Evolutionary conservation across 2,113 vertebrate species (phyloP), one percentile per base, ranked within the genome.

Genomic region (Polypterus senegalus): DNA sequence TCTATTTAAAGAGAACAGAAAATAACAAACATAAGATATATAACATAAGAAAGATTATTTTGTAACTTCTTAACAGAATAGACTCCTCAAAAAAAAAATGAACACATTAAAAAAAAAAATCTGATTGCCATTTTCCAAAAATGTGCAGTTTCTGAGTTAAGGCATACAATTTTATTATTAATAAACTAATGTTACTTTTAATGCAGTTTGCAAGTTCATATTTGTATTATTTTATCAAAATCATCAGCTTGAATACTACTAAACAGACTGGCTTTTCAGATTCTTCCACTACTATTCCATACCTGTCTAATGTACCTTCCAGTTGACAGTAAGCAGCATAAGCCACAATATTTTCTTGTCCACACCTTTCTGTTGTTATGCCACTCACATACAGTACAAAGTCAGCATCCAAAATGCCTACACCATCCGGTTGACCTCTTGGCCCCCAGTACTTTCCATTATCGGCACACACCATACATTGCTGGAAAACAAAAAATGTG

Each of bases 271-370:
- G 27, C 27, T 27, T 27, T 27, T 27, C 27, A 27, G 27, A 27
- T 27, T 6, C 46, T 59, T 47, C 9, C 4, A 6, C 46, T 4
- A 3, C 48, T 47, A 52, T 47, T 47, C 6, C 56, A 78, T 70
- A 90, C 96, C 96, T 92, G 83, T 99, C 96, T 71, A 89, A 87
- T 73, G 91, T 85, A 4, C 91, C 89, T 81, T 99, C 96, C 73
- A 97, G 86, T 5, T 99, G 96, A 76, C 96, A 99, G 72, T 97
- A 97, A 3, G 96, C 95, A 57, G 96, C 95, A 3, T 98, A 99
- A 1, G 95, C 96, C 63, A 98, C 94, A 48, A 98, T 97, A 69
- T 94, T 97, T 75, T 97, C 95, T 70, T 92, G 92, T 45, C 90
- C 90, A 58, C 95, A 99, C 46, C 94, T 86, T 65, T 97, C 92